A percentile compares a stretch with the other conserved stretches of the same genome.
Conservation (phyloP, 2,113 vertebrate genomes). For the Malurus melanocephalus region DNA sequence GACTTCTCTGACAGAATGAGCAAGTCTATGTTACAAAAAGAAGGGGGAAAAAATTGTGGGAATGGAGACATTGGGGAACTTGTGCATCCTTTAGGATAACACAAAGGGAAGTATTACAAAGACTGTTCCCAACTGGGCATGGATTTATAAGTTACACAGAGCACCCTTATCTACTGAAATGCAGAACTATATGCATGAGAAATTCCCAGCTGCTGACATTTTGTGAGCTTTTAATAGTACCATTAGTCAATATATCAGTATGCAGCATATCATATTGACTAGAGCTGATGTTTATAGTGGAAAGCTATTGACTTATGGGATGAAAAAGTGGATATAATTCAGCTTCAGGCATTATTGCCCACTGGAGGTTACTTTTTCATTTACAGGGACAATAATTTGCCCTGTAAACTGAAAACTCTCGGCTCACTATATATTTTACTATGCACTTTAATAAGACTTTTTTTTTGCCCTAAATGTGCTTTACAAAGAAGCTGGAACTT, state of each 20-base stretch:
- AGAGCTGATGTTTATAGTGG: slow-evolving; percentile 64
- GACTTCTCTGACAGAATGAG: not conserved
- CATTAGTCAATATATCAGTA: slow-evolving; percentile 68
- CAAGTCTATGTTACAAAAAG: not conserved
- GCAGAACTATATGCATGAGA: slow-evolving; percentile 44
- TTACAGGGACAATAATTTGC: slow-evolving; percentile 63
- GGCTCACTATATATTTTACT: slow-evolving; percentile 45
- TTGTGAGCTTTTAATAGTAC: slow-evolving; percentile 62
- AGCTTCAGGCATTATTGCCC: slow-evolving; percentile 58
- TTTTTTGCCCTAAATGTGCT: not conserved
- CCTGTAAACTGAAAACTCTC: slow-evolving; percentile 58
- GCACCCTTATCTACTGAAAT: slow-evolving; percentile 50
- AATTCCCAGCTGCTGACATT: slow-evolving; percentile 56
- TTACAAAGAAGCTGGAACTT: not conserved
- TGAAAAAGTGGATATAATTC: slow-evolving; percentile 64
- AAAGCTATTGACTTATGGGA: slow-evolving; percentile 65
- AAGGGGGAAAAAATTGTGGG: accelerated
- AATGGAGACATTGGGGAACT: not conserved
- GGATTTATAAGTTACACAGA: slow-evolving; percentile 28
- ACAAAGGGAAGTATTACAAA: slow-evolving; percentile 10
- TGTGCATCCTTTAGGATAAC: not conserved
- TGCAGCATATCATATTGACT: slow-evolving; percentile 66
- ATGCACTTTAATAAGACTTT: slow-evolving; percentile 27
- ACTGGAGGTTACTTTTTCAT: slow-evolving; percentile 63
- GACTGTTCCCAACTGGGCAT: not conserved